Evolutionary conservation across 2,888 invertebrate genomes (phyloP).

Genomic region (Dynastes maya): DNA sequence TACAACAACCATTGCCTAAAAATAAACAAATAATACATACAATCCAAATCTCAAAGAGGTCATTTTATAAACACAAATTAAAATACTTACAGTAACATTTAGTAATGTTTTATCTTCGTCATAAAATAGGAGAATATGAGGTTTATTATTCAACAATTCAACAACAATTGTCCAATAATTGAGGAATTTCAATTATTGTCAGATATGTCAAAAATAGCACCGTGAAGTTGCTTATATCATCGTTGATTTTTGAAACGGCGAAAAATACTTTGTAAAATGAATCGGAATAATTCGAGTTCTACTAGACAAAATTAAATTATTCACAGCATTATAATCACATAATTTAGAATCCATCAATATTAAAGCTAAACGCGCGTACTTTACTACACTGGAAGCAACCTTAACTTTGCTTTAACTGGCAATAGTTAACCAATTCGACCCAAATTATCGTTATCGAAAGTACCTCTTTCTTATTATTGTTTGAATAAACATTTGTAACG

Average conservation of each 20-base stretch:
- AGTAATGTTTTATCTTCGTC: slow-evolving; percentile 47
- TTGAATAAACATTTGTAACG: background rate
- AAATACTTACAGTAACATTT: slow-evolving; percentile 49
- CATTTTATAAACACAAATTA: slow-evolving; percentile 3
- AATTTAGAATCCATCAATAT: background rate
- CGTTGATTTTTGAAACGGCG: background rate
- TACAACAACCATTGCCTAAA: slow-evolving; percentile 81
- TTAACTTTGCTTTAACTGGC: no score
- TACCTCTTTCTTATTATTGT: background rate
- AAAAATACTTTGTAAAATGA: background rate
- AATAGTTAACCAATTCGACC: background rate
- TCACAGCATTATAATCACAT: background rate
- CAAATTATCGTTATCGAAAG: background rate
- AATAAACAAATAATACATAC: slow-evolving; percentile 48
- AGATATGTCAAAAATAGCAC: slow-evolving; percentile 52
- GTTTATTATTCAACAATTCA: slow-evolving; percentile 34
- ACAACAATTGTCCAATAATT: slow-evolving; percentile 46
- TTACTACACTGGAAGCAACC: background rate
- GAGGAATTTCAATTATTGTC: slow-evolving; percentile 49
- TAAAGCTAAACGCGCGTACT: background rate
- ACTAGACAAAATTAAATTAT: no score
- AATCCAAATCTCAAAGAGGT: background rate
- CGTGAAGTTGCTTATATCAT: slow-evolving; percentile 33
- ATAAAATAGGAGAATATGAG: slow-evolving; percentile 33
- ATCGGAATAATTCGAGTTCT: no score